Base-by-base conservation (phyloP, 1,140 invertebrate species). In the Coptotermes formosanus region DNA sequence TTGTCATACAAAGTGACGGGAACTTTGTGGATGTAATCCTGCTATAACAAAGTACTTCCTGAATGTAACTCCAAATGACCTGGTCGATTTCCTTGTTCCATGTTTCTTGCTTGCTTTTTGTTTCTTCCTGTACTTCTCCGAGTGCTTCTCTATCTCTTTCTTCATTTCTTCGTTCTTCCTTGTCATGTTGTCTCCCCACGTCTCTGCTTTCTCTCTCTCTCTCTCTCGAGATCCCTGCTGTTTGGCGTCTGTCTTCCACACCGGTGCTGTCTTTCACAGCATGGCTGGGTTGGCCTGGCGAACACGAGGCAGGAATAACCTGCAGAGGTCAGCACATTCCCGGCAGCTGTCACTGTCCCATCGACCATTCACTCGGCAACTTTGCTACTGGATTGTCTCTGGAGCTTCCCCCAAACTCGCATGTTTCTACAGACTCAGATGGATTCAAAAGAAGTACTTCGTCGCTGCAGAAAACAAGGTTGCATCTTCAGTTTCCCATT, bases 311-410 rank as follows among this genome's bases (percentile, higher is more conserved):
- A 30, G 7, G 64, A 75, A 75, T 75, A 8, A 75, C 64, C 64
- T 75, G 64, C 64, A 75, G 64, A 75, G 64, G 64, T 75, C 64
- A 75, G 30, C 64, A 75, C 64, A 75, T 75, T 75, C 64, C 64
- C 25, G n/a, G 64, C n/a, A 75, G n/a, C 25, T 75, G 64, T 75
- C 64, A 14, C 14, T 75, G 6, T 75, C 64, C n/a, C 64, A 75
- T n/a, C 64, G 9, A 30, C 25, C 64, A 75, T 75, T 75, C 64
- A 75, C 64, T 75, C 25, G 4, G 64, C 64, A 30, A 14, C n/a
- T n/a, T 30, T 55, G 52, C 52, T 19, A 21, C 38, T 55, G 19
- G 14, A 55, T 55, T 16, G 3, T 48, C 48, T 48, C 16, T 12
- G 14, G 64, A 75, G 25, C 25, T 9, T 30, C 16, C 64, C n/a